Evolutionary conservation across 2,797 vertebrate genomes (phyloP), one percentile per base, ranked within the genome.

Genomic region (Tenualosa thibaudeaui): DNA sequence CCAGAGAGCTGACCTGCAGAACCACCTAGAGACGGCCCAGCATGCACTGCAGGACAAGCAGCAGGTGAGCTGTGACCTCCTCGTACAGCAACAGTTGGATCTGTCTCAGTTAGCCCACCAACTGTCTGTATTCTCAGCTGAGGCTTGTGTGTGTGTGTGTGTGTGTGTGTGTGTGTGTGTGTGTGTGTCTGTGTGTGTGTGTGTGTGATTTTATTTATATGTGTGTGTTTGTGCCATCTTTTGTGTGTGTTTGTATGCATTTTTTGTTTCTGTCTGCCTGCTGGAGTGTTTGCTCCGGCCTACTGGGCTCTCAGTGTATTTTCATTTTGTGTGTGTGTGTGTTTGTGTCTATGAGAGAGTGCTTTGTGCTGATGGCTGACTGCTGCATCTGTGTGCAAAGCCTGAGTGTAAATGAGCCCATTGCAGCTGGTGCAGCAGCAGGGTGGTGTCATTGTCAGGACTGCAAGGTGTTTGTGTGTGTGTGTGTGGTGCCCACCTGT

Each of bases 21-120:
- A 97, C 93, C 98, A 96, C 90, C 93, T 99, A 91, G 98, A 99
- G 89, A 97, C 97, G 1, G 96, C 97, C 65, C 98, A 99, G 87
- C 96, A 99, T 90, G 96, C 98, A 9, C 88, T 99, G 85, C 98
- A 99, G 93, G 98, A 99, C 91, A 99, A 99, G 89, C 98, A 99
- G 86, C 98, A 98, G 97, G 98, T 97, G 75, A 81, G 85, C 68
- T 9, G 10, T 22, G 71, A 43, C 40, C 17, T 8, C 40, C 71
- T 2, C 15, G 3, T 17, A 2, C 40, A 78, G 68, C 37, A 37
- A 75, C 68, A 75, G 31, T 31, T 7, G 15, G 68, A 3, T 75
- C 13, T 40, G 13, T 19, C 3, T 65, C 62, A 12, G 12, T 37
- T 68, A 37, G 31, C 26, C 26, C 65, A 31, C 65, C 26, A 78